Base-by-base conservation (phyloP, 2,888 invertebrate species). In the Drosophila peninsularis region DNA sequence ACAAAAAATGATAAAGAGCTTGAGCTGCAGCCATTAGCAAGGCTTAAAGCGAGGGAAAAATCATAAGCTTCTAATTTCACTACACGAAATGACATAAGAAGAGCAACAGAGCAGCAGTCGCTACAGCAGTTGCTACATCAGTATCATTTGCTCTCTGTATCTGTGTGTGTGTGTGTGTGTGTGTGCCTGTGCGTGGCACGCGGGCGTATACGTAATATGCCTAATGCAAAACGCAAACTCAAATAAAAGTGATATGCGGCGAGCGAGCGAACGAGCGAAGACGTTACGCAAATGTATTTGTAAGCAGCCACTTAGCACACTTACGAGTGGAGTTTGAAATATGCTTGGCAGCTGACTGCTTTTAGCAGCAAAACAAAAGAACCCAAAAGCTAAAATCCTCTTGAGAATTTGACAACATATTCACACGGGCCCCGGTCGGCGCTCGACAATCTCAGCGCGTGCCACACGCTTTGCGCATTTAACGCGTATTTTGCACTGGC, bases 231-330 rank as follows among this genome's bases (percentile, higher is more conserved):
- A 82, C 86, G 78, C 85, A 87, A 85, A 89, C 85, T 80, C 86
- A 86, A 88, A 89, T 89, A 85, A 78, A 86, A 85, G 75, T 85
- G 86, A 84, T 78, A 81, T 78, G 80, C 71, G 63, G 14, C 42
- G 13, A 30, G 49, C 11, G 41, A 36, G 14, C 42, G 10, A 30
- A 44, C 11, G 41, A 36, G 53, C 34, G 62, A 69, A 50, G 49
- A 71, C 52, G 86, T 69, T 71, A 78, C 68, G 78, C 81, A 81
- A 82, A 80, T 85, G 85, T 88, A 80, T 85, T 70, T 76, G 86
- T 82, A 86, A 82, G 88, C 88, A 88, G 83, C 86, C 86, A 86
- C 89, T 86, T 86, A 89, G 86, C 88, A 70, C 86, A 82, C 89
- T 80, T 89, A 65, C 73, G 78, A 80, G 80, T 54, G 74, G 71